phyloP scores from a whole-genome alignment of 1,140 invertebrate genomes.

The Cydia strobilella region DNA sequence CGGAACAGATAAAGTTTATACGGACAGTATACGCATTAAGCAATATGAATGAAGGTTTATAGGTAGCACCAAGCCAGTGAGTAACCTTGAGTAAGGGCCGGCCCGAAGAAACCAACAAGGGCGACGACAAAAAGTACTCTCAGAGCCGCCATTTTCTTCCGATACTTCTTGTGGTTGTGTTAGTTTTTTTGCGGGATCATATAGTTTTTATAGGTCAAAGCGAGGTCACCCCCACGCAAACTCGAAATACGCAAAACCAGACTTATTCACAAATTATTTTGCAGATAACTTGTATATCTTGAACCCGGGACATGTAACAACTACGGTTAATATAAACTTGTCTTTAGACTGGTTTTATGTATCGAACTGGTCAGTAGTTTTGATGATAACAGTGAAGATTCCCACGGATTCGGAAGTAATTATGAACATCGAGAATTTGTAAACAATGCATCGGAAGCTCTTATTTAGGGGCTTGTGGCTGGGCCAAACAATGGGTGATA shows the following conservation, averaged over 20 bases:
- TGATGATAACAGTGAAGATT: conserved; percentile 45
- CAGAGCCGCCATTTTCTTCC: conserved; percentile 17
- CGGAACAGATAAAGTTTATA: no score
- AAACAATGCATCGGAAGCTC: conserved; percentile 49
- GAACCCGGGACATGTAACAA: not conserved
- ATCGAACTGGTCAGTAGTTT: conserved; percentile 31
- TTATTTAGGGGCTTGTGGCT: conserved; percentile 40
- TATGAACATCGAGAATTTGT: conserved; percentile 38
- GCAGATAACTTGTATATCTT: not conserved
- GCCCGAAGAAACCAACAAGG: not conserved
- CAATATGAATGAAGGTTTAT: not conserved
- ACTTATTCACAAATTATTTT: not conserved
- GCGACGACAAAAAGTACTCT: not conserved
- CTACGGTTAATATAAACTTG: no score
- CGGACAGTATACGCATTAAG: not conserved
- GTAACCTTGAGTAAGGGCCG: conserved; percentile 28
- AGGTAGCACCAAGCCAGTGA: not conserved
- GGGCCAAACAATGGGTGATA: not conserved
- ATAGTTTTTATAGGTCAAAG: conserved; percentile 28
- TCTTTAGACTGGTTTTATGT: no score
- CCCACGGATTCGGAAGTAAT: conserved; percentile 56
- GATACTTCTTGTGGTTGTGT: conserved; percentile 9
- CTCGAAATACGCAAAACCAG: not conserved
- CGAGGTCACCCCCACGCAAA: conserved; percentile 17
- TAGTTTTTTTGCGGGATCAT: conserved; percentile 17